Conservation (phyloP, 92 coral and sea anemone species). For the Isaurus tuberculatus region DNA sequence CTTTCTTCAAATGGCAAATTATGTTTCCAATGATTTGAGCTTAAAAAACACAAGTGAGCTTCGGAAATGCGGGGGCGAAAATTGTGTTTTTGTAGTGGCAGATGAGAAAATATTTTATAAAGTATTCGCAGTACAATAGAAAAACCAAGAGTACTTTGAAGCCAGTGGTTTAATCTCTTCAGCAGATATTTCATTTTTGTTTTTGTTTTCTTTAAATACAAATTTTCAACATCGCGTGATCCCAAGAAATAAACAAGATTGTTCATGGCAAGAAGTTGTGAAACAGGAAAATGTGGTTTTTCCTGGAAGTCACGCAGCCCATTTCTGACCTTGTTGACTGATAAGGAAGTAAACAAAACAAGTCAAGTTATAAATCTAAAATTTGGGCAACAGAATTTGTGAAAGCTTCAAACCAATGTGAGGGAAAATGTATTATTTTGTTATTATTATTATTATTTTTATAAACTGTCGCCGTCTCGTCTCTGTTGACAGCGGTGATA, state of each 20-base stretch:
- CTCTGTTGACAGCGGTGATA: too few relatives aligned
- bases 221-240: conserved; percentile 2
- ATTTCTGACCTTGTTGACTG: not conserved
- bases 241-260: not conserved
- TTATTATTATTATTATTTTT: not conserved
- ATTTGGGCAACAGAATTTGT: not conserved
- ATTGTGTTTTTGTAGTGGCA: too few relatives aligned
- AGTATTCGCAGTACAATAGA: too few relatives aligned
- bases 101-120: too few relatives aligned
- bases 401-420: not conserved
- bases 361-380: not conserved
- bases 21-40: too few relatives aligned
- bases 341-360: not conserved
- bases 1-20: too few relatives aligned
- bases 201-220: not conserved
- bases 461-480: not conserved
- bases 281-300: conserved; percentile 1
- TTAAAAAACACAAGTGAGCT: too few relatives aligned
- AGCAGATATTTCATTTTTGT: not conserved
- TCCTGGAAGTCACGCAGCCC: not conserved
- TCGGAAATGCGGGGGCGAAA: too few relatives aligned
- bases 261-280: not conserved
- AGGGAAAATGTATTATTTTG: not conserved
- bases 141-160: too few relatives aligned
- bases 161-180: too few relatives aligned